Evolutionary conservation across 2,888 invertebrate genomes (phyloP), one percentile per base, ranked within the genome.

Genomic region (Ernsta delagoae): DNA sequence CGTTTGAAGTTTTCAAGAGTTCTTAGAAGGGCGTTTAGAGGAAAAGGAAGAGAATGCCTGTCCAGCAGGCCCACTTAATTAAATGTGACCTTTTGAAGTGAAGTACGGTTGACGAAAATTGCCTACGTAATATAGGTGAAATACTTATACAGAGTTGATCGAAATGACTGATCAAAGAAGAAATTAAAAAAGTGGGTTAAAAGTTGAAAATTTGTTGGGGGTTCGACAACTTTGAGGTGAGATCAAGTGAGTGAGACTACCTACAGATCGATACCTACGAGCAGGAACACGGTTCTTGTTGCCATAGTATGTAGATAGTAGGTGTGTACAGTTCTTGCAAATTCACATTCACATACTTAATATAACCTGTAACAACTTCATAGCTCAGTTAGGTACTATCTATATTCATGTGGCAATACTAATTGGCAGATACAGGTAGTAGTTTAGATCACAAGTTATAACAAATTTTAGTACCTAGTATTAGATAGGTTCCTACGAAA

Each of bases 61-160:
- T 43, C 24, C 54, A 5, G 11, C 45, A 61, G 39, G 34, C 39
- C 56, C 57, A 31, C 62, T 68, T 48, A n/a, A 62, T 41, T 59
- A 45, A 64, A 43, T 12, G 53, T 63, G 39, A 36, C 64, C 54
- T 63, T 63, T 63, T 50, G 41, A 54, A 34, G 56, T 64, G 31
- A 43, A 64, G 64, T 56, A 56, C 56, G 56, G 54, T 56, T 36
- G 16, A 48, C 48, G 11, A 53, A 12, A 48, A 36, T n/a, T 34
- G 8, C 60, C 60, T 45, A 11, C n/a, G 53, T 53, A 24, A 24
- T 50, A 16, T 7, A 16, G 3, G 24, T 24, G 24, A 50, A 53
- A 24, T 24, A 9, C 53, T 53, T 53, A 9, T 16, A 50, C 9
- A 24, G 24, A 24, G 9, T 53, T 53, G 39, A 53, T 8, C 9